phyloP scores from a whole-genome alignment of 2,888 invertebrate species.

The Lochmaea capreae region DNA sequence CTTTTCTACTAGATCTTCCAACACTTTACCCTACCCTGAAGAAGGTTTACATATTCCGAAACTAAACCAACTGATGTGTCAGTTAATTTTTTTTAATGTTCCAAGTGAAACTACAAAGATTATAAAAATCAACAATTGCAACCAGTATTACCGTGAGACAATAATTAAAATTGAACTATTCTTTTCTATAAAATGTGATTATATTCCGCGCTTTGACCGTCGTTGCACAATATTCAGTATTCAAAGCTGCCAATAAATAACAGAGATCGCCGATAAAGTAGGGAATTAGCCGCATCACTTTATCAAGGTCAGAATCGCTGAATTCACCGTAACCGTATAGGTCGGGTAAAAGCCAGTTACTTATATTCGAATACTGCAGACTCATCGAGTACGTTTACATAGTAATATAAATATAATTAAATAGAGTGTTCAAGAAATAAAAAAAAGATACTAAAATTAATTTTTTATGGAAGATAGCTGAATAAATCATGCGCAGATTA shows the following conservation, averaged over 20 bases:
- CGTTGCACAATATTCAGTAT: neutral
- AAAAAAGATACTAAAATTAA: too few species aligned
- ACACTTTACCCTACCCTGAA: too few species aligned
- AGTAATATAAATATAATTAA: neutral
- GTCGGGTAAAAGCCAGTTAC: neutral
- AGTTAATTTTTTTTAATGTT: too few species aligned
- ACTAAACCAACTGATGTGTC: too few species aligned
- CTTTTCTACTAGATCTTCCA: too few species aligned
- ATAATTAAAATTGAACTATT: neutral
- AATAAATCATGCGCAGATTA: too few species aligned
- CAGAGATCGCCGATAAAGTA: neutral
- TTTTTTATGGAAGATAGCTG: too few species aligned
- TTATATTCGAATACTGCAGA: neutral
- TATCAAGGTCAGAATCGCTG: constrained; percentile 1
- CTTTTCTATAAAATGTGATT: neutral
- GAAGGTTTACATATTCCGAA: too few species aligned
- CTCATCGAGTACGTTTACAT: neutral
- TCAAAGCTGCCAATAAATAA: constrained; percentile 5
- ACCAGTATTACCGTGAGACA: too few species aligned
- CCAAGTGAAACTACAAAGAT: too few species aligned
- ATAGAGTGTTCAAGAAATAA: neutral
- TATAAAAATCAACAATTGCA: too few species aligned
- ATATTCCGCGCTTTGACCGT: neutral
- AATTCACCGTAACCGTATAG: neutral
- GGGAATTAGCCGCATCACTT: constrained; percentile 15